Base-by-base conservation (phyloP, 2,888 invertebrate species). In the Camponotus fellah region DNA sequence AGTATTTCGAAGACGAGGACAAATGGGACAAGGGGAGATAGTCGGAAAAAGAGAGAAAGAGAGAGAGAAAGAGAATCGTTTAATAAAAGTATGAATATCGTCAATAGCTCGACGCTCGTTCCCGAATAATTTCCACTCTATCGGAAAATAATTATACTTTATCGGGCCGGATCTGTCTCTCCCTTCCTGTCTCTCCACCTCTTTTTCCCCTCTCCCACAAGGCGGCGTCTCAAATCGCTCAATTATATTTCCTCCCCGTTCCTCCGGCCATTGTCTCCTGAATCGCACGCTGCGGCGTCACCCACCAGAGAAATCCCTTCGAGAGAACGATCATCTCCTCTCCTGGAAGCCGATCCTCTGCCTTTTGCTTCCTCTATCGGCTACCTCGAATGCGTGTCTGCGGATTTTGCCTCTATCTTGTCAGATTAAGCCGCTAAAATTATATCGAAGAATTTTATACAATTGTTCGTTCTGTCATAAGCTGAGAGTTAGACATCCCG, bases 81-180 rank as follows among this genome's bases (percentile, higher is more conserved):
- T 94, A 94, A 94, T 94, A 94, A 94, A 94, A 94, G 94, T 94
- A 94, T 93, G 94, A 94, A 94, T 94, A 94, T 94, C 94, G 93
- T 93, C 94, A 93, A 94, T 94, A 94, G 94, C 92, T 93, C 92
- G 85, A 91, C 92, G 91, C 92, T 93, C 92, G 92, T 92, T 93
- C 93, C 91, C 91, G 92, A 93, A 94, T 94, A 94, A 94, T 94
- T 94, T 94, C 94, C 94, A 94, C 93, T 94, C 93, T 94, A 94
- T 94, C 94, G 94, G 94, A 94, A 94, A 94, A 94, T 94, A 94
- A 94, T 94, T 94, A 94, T 93, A 94, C 94, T 94, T 94, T 93
- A 94, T 93, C 93, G 92, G 92, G 88, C 92, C 91, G 91, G 92
- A 85, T 85, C 91, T 90, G 83, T 85, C 87, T 85, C 87, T 88